phyloP scores from a whole-genome alignment of 2,113 vertebrate species.

The Apus apus region DNA sequence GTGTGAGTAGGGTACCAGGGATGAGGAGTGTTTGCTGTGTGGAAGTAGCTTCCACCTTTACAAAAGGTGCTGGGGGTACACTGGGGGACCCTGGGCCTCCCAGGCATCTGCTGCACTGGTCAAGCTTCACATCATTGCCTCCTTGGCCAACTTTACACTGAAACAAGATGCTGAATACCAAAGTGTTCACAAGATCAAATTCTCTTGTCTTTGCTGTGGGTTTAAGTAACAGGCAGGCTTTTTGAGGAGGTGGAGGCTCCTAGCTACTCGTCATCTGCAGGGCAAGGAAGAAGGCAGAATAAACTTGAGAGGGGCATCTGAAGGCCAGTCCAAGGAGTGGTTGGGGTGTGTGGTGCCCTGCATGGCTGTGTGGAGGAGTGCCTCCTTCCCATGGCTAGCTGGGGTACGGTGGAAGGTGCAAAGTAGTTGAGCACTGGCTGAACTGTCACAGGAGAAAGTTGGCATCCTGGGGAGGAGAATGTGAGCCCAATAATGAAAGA shows the following conservation, averaged over 20 bases:
- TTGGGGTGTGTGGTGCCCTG: background rate
- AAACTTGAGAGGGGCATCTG: background rate
- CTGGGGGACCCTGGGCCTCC: background rate
- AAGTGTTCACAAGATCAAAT: background rate
- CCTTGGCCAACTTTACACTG: background rate
- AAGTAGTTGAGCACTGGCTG: background rate
- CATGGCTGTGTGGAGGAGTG: background rate
- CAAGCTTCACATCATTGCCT: accelerated
- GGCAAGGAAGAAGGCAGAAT: background rate
- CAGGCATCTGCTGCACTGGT: background rate
- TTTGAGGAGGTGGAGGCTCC: background rate
- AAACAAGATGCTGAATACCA: background rate
- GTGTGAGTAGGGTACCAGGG: background rate
- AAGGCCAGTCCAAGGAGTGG: background rate
- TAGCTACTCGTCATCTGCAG: background rate
- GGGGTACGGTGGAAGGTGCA: background rate
- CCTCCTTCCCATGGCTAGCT: background rate
- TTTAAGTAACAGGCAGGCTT: background rate
- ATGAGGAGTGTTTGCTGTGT: background rate
- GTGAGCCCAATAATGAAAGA: background rate
- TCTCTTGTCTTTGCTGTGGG: background rate
- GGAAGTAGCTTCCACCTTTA: background rate
- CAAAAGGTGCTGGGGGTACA: accelerated
- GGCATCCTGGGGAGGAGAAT: background rate
- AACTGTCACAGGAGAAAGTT: background rate